Evolutionary conservation across 2,797 vertebrate genomes (phyloP), one percentile per base, ranked within the genome.

Genomic region (Simalia tracyae): DNA sequence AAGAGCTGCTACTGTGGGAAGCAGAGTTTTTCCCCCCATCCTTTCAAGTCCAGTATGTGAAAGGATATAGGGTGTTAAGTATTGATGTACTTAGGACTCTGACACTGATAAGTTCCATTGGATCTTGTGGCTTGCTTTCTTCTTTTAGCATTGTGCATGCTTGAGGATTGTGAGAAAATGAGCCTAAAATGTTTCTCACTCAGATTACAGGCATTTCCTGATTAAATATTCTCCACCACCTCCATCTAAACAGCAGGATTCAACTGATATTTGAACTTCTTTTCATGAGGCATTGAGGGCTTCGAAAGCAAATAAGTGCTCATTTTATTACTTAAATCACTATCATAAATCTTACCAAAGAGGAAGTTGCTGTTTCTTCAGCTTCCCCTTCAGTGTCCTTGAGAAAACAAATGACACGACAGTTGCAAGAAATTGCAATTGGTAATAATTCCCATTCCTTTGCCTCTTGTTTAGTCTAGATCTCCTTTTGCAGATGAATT

Each of bases 381-480:
- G 88, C 95, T 97, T 97, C 95, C 97, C 93, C 94, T 89, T 93
- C 90, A 5, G 66, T 91, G 95, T 96, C 96, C 97, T 97, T 97
- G 94, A 96, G 93, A 94, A 94, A 97, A 92, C 86, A 96, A 95
- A 96, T 92, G 94, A 96, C 93, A 95, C 64, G 42, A 63, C 14
- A 85, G 36, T 92, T 4, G 68, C 86, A 94, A 93, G 95, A 93
- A 64, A 19, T 42, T 93, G 64, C 0, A 12, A 92, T 92, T 2
- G 28, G 89, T 95, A 81, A 93, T 68, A 95, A 94, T 96, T 96
- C 92, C 0, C 86, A 89, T 91, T 95, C 96, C 95, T 94, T 92
- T 68, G 11, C 95, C 68, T 92, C 94, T 96, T 96, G 92, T 96
- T 95, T 93, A 93, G 94, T 96, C 96, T 96, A 96, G 94, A 94